Conservation (phyloP, 2,113 vertebrate genomes). For the Anhinga rufa region DNA sequence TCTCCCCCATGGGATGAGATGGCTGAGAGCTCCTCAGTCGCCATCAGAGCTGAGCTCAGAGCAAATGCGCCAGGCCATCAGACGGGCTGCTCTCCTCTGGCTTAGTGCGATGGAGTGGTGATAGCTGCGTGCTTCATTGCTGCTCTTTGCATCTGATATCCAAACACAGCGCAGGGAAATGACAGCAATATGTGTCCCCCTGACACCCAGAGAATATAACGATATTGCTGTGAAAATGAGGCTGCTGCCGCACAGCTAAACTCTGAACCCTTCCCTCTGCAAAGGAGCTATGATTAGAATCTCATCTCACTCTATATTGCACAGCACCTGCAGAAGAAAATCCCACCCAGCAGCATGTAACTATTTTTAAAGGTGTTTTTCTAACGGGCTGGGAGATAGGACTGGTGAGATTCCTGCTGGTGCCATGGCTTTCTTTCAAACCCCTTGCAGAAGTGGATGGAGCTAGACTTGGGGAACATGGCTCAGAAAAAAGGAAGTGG, state of each 20-base stretch:
- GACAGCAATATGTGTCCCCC: conserved; percentile 36
- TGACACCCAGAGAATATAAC: conserved; percentile 12
- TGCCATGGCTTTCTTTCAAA: not conserved
- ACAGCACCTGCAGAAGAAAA: conserved; percentile 40
- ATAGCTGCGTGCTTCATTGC: not conserved
- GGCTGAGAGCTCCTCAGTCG: rapidly evolving
- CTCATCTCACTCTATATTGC: not conserved
- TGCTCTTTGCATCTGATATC: not conserved
- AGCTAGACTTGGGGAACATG: not conserved
- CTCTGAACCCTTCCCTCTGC: conserved; percentile 43
- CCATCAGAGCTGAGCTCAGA: not conserved
- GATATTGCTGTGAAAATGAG: conserved; percentile 53
- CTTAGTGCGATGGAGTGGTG: not conserved
- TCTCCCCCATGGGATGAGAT: rapidly evolving
- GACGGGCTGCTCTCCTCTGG: not conserved
- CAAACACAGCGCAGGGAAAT: not conserved
- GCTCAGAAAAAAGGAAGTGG: not conserved
- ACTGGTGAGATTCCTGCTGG: conserved; percentile 4
- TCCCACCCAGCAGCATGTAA: conserved; percentile 20
- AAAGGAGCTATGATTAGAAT: conserved; percentile 55
- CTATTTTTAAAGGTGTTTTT: conserved; percentile 45
- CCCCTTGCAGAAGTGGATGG: not conserved
- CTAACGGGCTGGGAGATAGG: not conserved
- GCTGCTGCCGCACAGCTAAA: not conserved
- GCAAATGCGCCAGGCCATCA: not conserved